Evolutionary conservation across 2,888 invertebrate genomes (phyloP), one percentile per base, ranked within the genome.

Genomic region (Pogonocherus hispidulus): DNA sequence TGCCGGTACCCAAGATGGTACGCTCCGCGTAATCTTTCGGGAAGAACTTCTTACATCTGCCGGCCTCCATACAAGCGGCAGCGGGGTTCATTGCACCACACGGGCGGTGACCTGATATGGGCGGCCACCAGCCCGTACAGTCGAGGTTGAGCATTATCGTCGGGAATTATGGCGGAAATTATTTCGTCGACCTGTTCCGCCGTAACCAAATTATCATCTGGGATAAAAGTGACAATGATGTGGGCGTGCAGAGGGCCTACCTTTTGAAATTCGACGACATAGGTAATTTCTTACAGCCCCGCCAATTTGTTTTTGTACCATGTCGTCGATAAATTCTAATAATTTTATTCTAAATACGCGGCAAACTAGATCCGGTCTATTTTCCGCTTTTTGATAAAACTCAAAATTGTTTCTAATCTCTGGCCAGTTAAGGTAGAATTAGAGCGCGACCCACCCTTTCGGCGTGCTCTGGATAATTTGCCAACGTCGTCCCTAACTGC

Each of bases 121-220:
- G 1, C 9, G n/a, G 1, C n/a, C 0, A 37, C 37, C 2, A 11
- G 8, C 11, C n/a, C 37, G 37, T 37, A 27, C 74, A 72, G 44
- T 74, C 72, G 2, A 9, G 19, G 47, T 9, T 18, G 47, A 3
- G 47, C 14, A 2, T 6, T 3, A 2, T 9, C 8, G 19, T 47
- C 47, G 2, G 18, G 16, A 18, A 47, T 19, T 18, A 18, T 9
- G 19, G 47, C 14, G 3, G 18, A 9, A 18, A 16, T 16, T 5
- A 18, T 47, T 6, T 3, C 9, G 5, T 47, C 47, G 47, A 41
- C 44, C n/a, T 11, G 47, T 9, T 18, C 44, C 9, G 44, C 3
- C n/a, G 44, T 8, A 8, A 3, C 4, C 3, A 47, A 5, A 5
- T 16, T 6, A 9, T 47, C 47, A 16, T 47, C 27, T 8, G 27